Conservation (phyloP, 1,140 invertebrate species). For the Drosophila nigrodunni region DNA sequence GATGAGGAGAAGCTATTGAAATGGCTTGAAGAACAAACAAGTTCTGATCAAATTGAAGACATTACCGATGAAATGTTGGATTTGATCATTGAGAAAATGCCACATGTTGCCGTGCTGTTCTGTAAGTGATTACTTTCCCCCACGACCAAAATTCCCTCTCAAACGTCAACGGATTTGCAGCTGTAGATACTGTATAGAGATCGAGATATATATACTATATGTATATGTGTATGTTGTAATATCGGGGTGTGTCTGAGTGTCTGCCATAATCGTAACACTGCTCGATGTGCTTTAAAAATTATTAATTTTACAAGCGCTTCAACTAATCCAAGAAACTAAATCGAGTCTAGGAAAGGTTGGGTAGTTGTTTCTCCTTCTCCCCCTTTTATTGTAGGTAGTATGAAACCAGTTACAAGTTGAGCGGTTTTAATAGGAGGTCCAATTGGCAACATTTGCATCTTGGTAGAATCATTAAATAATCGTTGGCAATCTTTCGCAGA, state of each 20-base stretch:
- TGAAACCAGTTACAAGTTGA: constrained; percentile 40
- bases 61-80: constrained; percentile 97
- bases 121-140: constrained; percentile 88
- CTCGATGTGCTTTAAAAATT: constrained; percentile 61
- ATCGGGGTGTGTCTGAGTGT: constrained; percentile 64
- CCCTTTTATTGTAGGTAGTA: constrained; percentile 12
- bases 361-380: neutral
- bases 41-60: constrained; percentile 96
- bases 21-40: constrained; percentile 94
- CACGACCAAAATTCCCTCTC: neutral
- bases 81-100: constrained; percentile 94
- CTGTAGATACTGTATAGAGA: constrained; percentile 64
- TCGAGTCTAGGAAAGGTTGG: neutral
- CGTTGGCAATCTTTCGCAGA: constrained; percentile 86
- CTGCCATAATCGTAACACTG: constrained; percentile 57
- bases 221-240: constrained; percentile 27
- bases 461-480: neutral
- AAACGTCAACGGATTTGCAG: constrained; percentile 10
- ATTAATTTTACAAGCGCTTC: constrained; percentile 62
- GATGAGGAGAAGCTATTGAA: constrained; percentile 95
- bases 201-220: constrained; percentile 20
- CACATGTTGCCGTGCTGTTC: constrained; percentile 94
- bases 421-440: constrained; percentile 24
- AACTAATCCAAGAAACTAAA: constrained; percentile 61
- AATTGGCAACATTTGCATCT: constrained; percentile 33